These are phyloP conservation scores for Trachymyrmex septentrionalis DNA, from an alignment of 1,140 invertebrate species.

Conservation along the genomic window DNA sequence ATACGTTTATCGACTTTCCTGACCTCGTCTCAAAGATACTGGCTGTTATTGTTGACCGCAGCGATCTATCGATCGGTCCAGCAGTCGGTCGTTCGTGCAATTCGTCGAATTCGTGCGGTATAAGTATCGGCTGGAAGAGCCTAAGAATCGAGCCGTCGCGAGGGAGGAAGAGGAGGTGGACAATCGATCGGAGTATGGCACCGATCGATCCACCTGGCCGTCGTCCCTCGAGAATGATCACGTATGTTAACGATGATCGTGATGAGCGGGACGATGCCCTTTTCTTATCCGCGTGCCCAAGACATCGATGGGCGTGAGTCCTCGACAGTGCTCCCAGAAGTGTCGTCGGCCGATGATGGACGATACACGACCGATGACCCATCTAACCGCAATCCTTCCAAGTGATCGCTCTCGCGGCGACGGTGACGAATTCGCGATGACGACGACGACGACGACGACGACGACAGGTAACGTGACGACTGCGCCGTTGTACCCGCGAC, in stretches of 20 bases:
- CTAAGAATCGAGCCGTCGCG: not conserved
- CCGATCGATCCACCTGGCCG: conserved; percentile 24
- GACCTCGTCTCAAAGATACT: not conserved
- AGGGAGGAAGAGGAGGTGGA: not conserved
- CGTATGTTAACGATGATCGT: conserved; percentile 2
- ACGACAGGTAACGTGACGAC: conserved; percentile 71
- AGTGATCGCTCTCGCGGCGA: conserved; percentile 73
- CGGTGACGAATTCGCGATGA: conserved; percentile 51
- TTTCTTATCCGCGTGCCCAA: conserved; percentile 24
- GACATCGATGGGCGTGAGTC: conserved; percentile 19
- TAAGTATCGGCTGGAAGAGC: not conserved
- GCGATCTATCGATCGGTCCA: conserved; percentile 28
- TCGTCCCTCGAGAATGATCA: conserved; percentile 56
- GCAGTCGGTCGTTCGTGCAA: conserved; percentile 7
- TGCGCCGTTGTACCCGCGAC: conserved; percentile 70
- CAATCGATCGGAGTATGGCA: conserved; percentile 22
- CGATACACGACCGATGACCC: conserved; percentile 68
- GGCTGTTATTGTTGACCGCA: not conserved
- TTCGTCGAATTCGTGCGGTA: not conserved
- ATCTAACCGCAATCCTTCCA: conserved; percentile 86
- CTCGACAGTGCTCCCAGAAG: conserved; percentile 65
- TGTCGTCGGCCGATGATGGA: conserved; percentile 64
- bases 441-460: conserved; percentile 67
- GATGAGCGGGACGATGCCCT: conserved; percentile 6
- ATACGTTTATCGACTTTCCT: conserved; percentile 6